Evolutionary conservation across 1,140 invertebrate genomes (phyloP).

Genomic region (Bombus pascuorum): DNA sequence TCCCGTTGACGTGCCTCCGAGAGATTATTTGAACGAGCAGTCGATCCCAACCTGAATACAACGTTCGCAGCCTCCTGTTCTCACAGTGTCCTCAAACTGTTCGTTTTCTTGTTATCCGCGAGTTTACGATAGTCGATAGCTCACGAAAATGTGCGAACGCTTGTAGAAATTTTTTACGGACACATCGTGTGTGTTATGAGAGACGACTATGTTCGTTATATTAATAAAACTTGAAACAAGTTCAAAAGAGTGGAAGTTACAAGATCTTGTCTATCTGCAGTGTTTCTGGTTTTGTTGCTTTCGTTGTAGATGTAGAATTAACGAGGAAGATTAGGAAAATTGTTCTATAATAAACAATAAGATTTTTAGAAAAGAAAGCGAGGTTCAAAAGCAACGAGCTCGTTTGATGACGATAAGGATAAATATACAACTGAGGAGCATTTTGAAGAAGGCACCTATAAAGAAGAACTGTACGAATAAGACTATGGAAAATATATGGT

Average conservation of each 20-base stretch:
- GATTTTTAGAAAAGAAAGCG: no score
- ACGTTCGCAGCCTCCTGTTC: conserved; percentile 7
- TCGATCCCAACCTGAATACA: conserved; percentile 43
- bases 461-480: background rate
- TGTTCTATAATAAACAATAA: no score
- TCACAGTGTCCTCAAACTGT: background rate
- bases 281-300: no score
- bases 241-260: no score
- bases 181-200: no score
- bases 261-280: no score
- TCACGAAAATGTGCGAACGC: background rate
- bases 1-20: conserved; percentile 24
- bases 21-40: conserved; percentile 44
- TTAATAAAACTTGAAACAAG: background rate
- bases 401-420: no score
- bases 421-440: background rate
- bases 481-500: no score
- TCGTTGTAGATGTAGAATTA: no score
- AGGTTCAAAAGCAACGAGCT: no score
- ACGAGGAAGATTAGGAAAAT: no score
- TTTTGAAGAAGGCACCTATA: background rate
- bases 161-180: background rate
- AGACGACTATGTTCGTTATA: no score
- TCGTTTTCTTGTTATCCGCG: background rate
- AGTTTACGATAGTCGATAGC: background rate